Evolutionary conservation across 1,140 invertebrate species (phyloP).

Genomic region (Dendrolimus punctatus): DNA sequence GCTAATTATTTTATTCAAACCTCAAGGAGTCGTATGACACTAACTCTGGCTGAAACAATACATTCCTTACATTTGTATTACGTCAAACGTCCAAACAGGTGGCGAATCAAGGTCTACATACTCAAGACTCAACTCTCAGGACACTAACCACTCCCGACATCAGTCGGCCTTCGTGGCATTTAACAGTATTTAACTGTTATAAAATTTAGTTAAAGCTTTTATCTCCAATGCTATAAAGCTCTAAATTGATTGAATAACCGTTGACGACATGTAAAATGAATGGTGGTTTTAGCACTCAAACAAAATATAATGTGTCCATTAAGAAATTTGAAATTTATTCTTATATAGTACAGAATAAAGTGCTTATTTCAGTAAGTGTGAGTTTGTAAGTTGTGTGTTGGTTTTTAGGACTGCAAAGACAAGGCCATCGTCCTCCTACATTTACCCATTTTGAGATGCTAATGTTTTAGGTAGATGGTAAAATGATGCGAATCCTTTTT

Average conservation of each 20-base stretch:
- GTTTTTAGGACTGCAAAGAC: constrained; percentile 11
- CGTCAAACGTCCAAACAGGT: background rate
- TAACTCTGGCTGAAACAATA: too few relatives aligned
- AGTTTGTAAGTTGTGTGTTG: constrained; percentile 7
- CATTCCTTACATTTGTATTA: too few relatives aligned
- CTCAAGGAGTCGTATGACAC: too few relatives aligned
- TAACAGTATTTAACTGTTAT: background rate
- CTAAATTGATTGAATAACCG: background rate
- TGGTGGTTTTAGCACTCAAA: too few relatives aligned
- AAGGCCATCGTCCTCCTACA: constrained; percentile 60
- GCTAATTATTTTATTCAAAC: too few relatives aligned
- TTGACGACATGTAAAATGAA: too few relatives aligned
- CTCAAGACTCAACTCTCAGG: constrained; percentile 6
- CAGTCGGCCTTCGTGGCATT: constrained; percentile 8
- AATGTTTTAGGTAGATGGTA: constrained; percentile 33
- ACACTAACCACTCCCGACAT: constrained; percentile 18
- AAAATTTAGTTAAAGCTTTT: background rate
- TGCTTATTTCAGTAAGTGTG: background rate
- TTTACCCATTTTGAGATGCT: constrained; percentile 40
- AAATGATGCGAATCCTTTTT: too few relatives aligned
- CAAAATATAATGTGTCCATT: too few relatives aligned
- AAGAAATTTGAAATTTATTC: too few relatives aligned
- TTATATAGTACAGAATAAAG: too few relatives aligned
- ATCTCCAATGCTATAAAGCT: background rate
- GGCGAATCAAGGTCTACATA: constrained; percentile 13